Evolutionary conservation across 2,113 vertebrate species (phyloP).

Genomic region (Oxyruncus cristatus): DNA sequence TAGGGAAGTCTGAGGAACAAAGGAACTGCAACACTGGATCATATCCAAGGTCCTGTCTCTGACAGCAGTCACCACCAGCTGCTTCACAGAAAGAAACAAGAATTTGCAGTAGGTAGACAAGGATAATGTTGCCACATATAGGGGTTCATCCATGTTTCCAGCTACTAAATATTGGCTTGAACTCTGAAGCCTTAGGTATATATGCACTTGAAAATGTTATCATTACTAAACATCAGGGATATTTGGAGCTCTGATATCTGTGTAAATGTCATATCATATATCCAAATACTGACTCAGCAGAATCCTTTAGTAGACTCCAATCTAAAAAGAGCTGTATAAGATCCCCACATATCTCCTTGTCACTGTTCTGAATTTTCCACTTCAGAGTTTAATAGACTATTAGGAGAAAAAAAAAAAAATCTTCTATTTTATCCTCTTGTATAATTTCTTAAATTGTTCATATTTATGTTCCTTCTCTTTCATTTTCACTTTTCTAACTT

Average conservation of each 20-base stretch:
- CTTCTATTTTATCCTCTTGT: not conserved
- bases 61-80: slow-evolving; percentile 53
- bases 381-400: not conserved
- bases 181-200: not conserved
- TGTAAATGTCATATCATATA: not conserved
- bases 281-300: not conserved
- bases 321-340: not conserved
- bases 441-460: not conserved
- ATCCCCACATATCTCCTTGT: accelerated
- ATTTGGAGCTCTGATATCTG: not conserved
- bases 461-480: not conserved
- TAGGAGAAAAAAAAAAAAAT: not conserved
- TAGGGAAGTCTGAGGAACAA: slow-evolving; percentile 27
- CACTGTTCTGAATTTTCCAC: not conserved
- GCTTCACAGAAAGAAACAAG: slow-evolving; percentile 25
- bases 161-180: not conserved
- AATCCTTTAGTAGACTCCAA: not conserved
- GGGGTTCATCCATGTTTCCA: not conserved
- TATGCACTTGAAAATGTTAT: not conserved
- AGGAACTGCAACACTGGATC: slow-evolving; percentile 32
- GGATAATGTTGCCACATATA: not conserved
- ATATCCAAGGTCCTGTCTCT: slow-evolving; percentile 43
- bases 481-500: not conserved
- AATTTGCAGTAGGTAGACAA: not conserved
- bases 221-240: not conserved